Percentiles rank a stretch among this genome's conserved stretches.
phyloP scores from a whole-genome alignment of 1,140 invertebrate genomes.

The Drosophila subpulchrella region DNA sequence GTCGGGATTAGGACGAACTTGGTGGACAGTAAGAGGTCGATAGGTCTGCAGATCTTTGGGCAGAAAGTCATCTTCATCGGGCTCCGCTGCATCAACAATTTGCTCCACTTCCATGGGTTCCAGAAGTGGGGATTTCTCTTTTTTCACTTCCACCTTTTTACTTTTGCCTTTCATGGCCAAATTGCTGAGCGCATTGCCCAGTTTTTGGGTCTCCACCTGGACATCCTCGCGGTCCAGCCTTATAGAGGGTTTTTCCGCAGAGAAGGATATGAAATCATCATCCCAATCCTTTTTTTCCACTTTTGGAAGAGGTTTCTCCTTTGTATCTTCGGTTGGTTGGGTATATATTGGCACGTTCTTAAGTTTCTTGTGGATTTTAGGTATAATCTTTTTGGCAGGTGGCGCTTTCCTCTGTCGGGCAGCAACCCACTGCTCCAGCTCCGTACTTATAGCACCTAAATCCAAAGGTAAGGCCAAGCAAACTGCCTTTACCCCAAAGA shows the following conservation, averaged over 20 bases:
- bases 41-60: conserved; percentile 34
- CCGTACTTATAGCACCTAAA: conserved; percentile 40
- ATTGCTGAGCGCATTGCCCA: conserved; percentile 47
- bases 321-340: not conserved
- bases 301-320: not conserved
- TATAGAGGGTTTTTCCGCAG: conserved; percentile 1
- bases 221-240: conserved; percentile 32
- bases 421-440: conserved; percentile 48
- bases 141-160: not conserved
- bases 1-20: conserved; percentile 61
- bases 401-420: conserved; percentile 3
- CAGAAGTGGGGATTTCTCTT: not conserved
- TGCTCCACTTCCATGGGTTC: conserved; percentile 41
- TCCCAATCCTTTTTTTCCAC: conserved; percentile 27
- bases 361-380: conserved; percentile 10
- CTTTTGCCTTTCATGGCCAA: conserved; percentile 37
- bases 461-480: conserved; percentile 51
- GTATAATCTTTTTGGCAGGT: not conserved
- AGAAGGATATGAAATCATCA: conserved; percentile 60
- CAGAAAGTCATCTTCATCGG: conserved; percentile 63
- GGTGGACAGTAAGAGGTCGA: conserved; percentile 57
- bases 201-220: conserved; percentile 42
- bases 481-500: conserved; percentile 60
- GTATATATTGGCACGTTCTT: not conserved
- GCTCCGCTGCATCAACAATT: conserved; percentile 39